These are phyloP conservation scores for Myopa testacea DNA, from an alignment of 2,888 invertebrate species.

Conservation along the genomic window DNA sequence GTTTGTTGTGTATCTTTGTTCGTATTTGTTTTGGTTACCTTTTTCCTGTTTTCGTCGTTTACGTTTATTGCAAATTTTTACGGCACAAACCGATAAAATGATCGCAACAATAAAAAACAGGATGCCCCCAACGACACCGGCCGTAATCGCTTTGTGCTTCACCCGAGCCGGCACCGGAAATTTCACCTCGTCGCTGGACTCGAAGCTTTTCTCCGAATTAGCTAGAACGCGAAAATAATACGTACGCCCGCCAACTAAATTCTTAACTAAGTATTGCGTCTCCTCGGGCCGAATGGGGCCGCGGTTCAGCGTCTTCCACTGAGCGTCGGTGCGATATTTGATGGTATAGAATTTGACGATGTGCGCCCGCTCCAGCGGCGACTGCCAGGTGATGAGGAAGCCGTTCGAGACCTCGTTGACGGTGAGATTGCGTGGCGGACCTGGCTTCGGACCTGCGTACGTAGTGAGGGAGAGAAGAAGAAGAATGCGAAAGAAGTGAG, in stretches of 20 bases:
- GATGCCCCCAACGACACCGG: slow-evolving; percentile 96
- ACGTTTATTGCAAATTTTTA: slow-evolving; percentile 97
- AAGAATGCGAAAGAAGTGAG: not conserved
- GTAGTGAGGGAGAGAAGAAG: not conserved
- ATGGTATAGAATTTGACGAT: slow-evolving; percentile 91
- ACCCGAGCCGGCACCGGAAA: slow-evolving; percentile 91
- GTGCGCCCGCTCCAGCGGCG: slow-evolving; percentile 83
- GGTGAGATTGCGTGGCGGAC: slow-evolving; percentile 89
- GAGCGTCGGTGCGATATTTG: slow-evolving; percentile 90
- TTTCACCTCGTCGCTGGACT: slow-evolving; percentile 88
- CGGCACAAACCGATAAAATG: slow-evolving; percentile 95
- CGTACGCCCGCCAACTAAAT: slow-evolving; percentile 89
- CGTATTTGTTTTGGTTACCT: slow-evolving; percentile 76
- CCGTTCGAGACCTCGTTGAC: slow-evolving; percentile 91
- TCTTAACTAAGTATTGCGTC: slow-evolving; percentile 92
- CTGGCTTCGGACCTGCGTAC: slow-evolving; percentile 86
- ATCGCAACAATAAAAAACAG: slow-evolving; percentile 98
- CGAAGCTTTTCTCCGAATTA: slow-evolving; percentile 86
- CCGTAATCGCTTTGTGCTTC: slow-evolving; percentile 95
- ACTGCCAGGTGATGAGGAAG: slow-evolving; percentile 91
- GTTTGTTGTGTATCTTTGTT: slow-evolving; percentile 40
- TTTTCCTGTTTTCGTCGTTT: slow-evolving; percentile 97
- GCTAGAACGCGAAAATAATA: slow-evolving; percentile 93
- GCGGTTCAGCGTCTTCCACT: slow-evolving; percentile 89
- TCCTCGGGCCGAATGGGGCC: slow-evolving; percentile 90